A percentile compares a stretch with the other conserved stretches of the same genome.
Evolutionary conservation across 2,113 vertebrate species (phyloP).

Genomic region (Peromyscus polionotus): DNA sequence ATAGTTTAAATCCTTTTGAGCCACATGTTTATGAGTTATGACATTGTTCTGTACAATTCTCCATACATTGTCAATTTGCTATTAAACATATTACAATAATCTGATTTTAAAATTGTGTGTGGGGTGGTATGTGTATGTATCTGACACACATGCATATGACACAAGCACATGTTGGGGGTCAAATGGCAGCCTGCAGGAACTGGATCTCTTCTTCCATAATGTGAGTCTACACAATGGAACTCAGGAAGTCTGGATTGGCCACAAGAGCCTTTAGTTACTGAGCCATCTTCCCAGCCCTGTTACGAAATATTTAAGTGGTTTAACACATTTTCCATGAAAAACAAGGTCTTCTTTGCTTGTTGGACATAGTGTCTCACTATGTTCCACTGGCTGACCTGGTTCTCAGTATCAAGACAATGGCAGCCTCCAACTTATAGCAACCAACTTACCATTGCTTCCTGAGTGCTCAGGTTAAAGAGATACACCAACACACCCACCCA

Average conservation of each 20-base stretch:
- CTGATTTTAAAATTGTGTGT: neutral
- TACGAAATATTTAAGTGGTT: neutral
- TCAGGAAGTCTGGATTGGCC: neutral
- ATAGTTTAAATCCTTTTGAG: neutral
- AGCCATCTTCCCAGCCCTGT: neutral
- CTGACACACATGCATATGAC: neutral
- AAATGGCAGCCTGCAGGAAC: neutral
- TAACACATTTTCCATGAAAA: neutral
- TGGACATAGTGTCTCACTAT: neutral
- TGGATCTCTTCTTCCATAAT: neutral
- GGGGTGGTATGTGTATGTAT: neutral
- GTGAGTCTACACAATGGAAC: fast-evolving
- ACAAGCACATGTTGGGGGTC: neutral
- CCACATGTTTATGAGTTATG: neutral
- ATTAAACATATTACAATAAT: neutral
- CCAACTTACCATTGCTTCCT: neutral
- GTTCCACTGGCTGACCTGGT: neutral
- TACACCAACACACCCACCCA: neutral
- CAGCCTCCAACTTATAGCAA: neutral
- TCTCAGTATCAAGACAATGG: neutral
- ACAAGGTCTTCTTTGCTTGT: neutral
- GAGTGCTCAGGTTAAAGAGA: neutral
- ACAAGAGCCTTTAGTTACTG: neutral
- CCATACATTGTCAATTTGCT: neutral
- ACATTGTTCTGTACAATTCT: neutral